Conservation (phyloP, 1,140 invertebrate genomes). For the Polyergus mexicanus region DNA sequence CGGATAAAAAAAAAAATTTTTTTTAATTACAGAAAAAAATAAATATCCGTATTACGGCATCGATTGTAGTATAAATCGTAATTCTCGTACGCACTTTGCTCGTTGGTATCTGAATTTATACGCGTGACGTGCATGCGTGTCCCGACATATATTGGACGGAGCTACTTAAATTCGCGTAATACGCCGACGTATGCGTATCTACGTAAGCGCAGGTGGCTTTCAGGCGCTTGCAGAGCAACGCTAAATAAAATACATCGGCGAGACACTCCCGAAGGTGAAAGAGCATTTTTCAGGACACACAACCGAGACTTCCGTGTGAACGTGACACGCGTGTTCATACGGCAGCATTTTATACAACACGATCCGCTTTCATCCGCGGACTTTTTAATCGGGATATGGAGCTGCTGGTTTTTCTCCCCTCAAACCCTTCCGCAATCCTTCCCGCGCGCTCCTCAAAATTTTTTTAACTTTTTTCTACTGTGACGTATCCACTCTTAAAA, state of each 20-base stretch:
- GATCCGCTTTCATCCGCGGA: not conserved
- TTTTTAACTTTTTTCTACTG: not conserved
- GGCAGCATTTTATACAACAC: constrained; percentile 10
- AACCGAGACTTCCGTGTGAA: constrained; percentile 26
- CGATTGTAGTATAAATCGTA: not conserved
- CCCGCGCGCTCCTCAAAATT: not conserved
- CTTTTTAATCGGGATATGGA: not conserved
- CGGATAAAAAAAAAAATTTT: too few relatives aligned
- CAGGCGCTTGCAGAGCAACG: constrained; percentile 49
- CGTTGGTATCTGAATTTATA: constrained; percentile 30
- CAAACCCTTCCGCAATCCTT: not conserved
- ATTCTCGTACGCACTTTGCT: not conserved
- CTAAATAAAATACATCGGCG: constrained; percentile 61
- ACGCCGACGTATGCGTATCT: constrained; percentile 72
- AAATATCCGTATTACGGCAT: too few relatives aligned
- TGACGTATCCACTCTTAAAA: not conserved
- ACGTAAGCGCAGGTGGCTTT: constrained; percentile 74
- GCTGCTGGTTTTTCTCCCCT: not conserved
- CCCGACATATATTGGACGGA: constrained; percentile 27
- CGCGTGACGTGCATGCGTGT: not conserved
- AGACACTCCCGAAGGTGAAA: constrained; percentile 40
- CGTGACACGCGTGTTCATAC: constrained; percentile 38
- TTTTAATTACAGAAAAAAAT: too few relatives aligned
- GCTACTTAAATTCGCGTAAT: constrained; percentile 58
- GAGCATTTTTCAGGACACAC: constrained; percentile 41